phyloP scores from a whole-genome alignment of 2,888 invertebrate genomes.

The Cheilosia vulpina region DNA sequence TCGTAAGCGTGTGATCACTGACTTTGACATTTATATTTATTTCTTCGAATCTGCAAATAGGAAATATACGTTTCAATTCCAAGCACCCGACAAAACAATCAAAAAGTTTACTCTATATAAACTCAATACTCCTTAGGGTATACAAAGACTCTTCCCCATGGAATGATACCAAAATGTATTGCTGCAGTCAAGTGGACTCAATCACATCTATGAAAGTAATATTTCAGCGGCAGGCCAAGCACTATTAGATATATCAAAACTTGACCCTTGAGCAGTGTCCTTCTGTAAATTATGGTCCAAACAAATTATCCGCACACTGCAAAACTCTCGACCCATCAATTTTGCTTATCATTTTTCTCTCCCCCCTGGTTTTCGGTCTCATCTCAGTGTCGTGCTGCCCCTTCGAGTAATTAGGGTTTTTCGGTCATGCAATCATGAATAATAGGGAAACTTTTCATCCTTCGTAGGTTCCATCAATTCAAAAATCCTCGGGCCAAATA shows the following conservation, averaged over 20 bases:
- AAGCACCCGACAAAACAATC: too few relatives aligned
- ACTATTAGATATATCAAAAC: not conserved
- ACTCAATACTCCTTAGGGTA: too few relatives aligned
- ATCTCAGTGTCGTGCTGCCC: not conserved
- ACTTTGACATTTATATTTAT: too few relatives aligned
- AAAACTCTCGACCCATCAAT: constrained; percentile 66
- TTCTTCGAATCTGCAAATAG: too few relatives aligned
- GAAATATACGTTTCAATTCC: too few relatives aligned
- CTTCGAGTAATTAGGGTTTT: constrained; percentile 56
- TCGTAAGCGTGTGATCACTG: too few relatives aligned
- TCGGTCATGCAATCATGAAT: constrained; percentile 54
- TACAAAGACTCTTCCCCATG: too few relatives aligned
- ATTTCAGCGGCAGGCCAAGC: not conserved
- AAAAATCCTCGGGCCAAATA: constrained; percentile 60
- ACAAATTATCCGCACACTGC: constrained; percentile 49
- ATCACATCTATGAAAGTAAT: constrained; percentile 10
- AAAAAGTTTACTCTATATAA: too few relatives aligned
- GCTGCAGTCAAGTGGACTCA: not conserved
- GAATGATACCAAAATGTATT: not conserved
- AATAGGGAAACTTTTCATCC: constrained; percentile 71
- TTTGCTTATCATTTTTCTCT: constrained; percentile 53
- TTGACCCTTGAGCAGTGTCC: constrained; percentile 16
- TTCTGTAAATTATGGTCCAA: constrained; percentile 37
- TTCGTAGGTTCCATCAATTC: constrained; percentile 70
- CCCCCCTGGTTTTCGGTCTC: not conserved